Evolutionary conservation across 1,140 invertebrate genomes (phyloP).

Genomic region (Yoshiicerus persimilis): DNA sequence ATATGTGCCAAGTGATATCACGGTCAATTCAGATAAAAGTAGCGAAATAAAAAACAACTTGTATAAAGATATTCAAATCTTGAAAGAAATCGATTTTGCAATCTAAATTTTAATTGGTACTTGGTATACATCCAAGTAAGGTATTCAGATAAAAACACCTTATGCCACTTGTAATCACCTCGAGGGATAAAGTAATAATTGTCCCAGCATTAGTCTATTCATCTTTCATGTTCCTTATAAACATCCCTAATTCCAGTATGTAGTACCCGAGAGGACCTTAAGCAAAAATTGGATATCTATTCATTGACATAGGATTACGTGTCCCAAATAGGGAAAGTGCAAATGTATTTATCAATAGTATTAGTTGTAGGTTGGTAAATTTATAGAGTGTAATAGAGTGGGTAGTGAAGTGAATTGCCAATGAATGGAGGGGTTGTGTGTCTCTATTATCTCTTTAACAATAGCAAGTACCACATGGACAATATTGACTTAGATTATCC

Average conservation of each 20-base stretch:
- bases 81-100: neutral
- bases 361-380: neutral
- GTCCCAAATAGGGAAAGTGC: neutral
- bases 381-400: neutral
- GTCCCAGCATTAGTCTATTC: too few relatives aligned
- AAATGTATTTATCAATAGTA: neutral
- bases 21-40: neutral
- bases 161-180: neutral
- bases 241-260: neutral
- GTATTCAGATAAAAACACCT: neutral
- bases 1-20: neutral
- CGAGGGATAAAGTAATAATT: neutral
- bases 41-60: too few relatives aligned
- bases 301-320: neutral
- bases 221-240: too few relatives aligned
- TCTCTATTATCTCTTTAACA: neutral
- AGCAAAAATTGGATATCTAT: too few relatives aligned
- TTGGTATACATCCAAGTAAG: neutral
- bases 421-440: neutral
- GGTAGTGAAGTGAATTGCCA: neutral
- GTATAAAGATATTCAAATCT: neutral
- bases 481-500: neutral
- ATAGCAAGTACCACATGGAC: neutral
- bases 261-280: too few relatives aligned
- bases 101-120: neutral